phyloP scores from a whole-genome alignment of 1,140 invertebrate species.

The Asobara japonica region DNA sequence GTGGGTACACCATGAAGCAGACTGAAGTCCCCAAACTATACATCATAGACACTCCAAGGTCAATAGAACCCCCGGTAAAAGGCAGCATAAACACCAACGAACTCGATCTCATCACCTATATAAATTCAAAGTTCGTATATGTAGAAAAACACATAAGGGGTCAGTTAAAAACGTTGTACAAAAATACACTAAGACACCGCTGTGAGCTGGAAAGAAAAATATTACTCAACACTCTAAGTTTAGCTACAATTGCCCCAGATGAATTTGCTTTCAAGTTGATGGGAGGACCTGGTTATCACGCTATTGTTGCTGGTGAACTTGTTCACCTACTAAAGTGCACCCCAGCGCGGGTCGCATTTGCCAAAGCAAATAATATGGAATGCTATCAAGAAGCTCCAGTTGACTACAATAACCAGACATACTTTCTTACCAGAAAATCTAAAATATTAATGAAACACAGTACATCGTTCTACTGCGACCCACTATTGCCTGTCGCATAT shows the following conservation, averaged over 20 bases:
- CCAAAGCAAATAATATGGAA: not conserved
- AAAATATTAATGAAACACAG: no score
- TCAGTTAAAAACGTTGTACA: no score
- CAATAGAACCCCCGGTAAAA: not conserved
- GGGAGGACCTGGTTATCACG: no score
- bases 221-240: not conserved
- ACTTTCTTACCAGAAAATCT: no score
- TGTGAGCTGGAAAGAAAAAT: not conserved
- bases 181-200: not conserved
- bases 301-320: not conserved
- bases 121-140: no score
- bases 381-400: not conserved
- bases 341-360: not conserved
- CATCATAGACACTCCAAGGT: not conserved
- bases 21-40: not conserved
- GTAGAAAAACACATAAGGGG: no score
- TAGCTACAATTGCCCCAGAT: not conserved
- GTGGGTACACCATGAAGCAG: not conserved
- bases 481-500: no score
- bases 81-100: no score
- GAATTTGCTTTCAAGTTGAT: not conserved
- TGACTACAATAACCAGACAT: no score
- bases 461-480: no score
- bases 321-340: not conserved
- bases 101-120: no score